phyloP scores from a whole-genome alignment of 2,888 invertebrate species.

The Latheticus oryzae region DNA sequence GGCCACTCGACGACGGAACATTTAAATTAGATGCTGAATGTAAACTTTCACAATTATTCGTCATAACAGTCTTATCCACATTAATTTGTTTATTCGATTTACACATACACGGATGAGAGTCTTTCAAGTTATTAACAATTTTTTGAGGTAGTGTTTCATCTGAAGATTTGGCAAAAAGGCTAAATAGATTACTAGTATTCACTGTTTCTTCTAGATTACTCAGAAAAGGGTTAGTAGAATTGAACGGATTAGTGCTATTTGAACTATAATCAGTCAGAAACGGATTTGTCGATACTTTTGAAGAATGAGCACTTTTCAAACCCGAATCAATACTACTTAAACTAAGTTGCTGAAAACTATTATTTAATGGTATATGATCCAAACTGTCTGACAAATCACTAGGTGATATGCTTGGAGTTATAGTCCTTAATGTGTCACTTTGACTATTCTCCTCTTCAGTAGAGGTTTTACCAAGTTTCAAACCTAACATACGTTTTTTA shows the following conservation, averaged over 20 bases:
- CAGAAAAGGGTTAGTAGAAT: constrained; percentile 6
- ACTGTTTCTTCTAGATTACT: constrained; percentile 5
- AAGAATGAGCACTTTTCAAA: background rate
- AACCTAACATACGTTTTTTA: constrained; percentile 11
- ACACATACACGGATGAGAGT: background rate
- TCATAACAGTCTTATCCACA: background rate
- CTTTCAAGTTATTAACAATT: constrained; percentile 11
- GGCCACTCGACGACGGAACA: background rate
- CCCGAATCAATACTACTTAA: constrained; percentile 4
- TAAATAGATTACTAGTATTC: background rate
- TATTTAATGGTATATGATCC: background rate
- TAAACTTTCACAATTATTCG: no score
- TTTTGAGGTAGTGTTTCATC: constrained; percentile 3
- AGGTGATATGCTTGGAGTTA: no score
- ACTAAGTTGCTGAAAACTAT: constrained; percentile 2
- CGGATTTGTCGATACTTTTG: constrained; percentile 1
- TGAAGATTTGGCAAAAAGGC: background rate
- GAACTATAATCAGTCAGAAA: constrained; percentile 1
- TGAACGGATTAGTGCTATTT: constrained; percentile 10
- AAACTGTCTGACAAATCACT: background rate
- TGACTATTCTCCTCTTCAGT: background rate
- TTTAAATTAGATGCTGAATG: constrained; percentile 1
- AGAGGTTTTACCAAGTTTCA: constrained; percentile 5
- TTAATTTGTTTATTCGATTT: constrained; percentile 8
- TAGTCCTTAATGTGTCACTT: background rate